Base-by-base conservation (phyloP, 2,888 invertebrate species). In the Alloplasta piceator region DNA sequence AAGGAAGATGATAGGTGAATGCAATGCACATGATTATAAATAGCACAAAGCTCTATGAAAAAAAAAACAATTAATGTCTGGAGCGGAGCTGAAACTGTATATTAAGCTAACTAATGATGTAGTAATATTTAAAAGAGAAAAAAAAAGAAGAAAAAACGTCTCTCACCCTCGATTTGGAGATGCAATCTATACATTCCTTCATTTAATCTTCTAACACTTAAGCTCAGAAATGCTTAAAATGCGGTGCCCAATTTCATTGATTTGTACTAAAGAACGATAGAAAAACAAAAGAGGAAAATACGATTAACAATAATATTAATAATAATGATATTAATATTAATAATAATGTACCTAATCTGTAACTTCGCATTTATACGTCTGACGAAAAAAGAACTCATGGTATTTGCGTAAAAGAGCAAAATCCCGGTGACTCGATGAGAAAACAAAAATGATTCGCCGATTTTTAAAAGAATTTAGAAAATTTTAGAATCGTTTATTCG, bases 21-120 rank as follows among this genome's bases (percentile, higher is more conserved):
- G 83, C 86, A 90, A 89, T 91, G 92, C 92, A 91, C 91, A 92
- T 86, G 88, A 91, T 90, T 91, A 89, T 90, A 91, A 89, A 91
- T 90, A 91, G 91, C 91, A 91, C 92, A 92, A 91, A 91, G 88
- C 89, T 90, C 88, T 86, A 82, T 84, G 66, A 41, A 66, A 78
- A 71, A 71, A 75, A 83, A 26, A 26, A 26, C 1, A 26, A 26
- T 26, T 82, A 66, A 14, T 72, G 85, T 86, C 85, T 85, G 83
- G 86, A 86, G 87, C 86, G 85, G 79, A 84, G 87, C 87, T 87
- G 88, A 85, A 88, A 90, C 83, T 90, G 89, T 90, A 90, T 87
- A 90, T 89, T 89, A 89, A 85, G 83, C 86, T 75, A 85, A 86
- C 83, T 86, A 83, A 86, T 83, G 83, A 86, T 78, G 83, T 87